Percentiles rank a stretch among this genome's conserved stretches.
Conservation (phyloP, 1,140 invertebrate genomes). For the Magallana angulata region DNA sequence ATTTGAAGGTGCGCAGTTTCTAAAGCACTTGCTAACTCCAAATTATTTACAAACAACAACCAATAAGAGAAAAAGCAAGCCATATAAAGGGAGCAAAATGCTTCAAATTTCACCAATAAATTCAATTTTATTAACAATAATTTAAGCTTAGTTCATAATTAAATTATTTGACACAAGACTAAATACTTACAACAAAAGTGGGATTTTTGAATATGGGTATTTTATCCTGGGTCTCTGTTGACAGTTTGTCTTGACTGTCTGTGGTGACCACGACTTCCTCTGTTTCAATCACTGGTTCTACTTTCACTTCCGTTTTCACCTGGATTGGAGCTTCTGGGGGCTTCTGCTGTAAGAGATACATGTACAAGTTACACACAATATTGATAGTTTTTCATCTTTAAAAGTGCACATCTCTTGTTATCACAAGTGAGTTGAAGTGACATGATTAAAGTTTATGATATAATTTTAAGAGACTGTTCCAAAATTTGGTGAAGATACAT, state of each 20-base stretch:
- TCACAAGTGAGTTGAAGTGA: not conserved
- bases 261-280: conserved; percentile 45
- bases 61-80: too few relatives aligned
- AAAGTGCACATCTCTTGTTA: not conserved
- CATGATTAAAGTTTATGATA: not conserved
- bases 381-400: not conserved
- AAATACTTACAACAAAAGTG: conserved; percentile 65
- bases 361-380: not conserved
- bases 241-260: conserved; percentile 29
- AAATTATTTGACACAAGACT: not conserved
- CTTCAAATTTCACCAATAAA: too few relatives aligned
- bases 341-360: not conserved
- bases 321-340: not conserved
- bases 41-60: too few relatives aligned
- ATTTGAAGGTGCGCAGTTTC: too few relatives aligned
- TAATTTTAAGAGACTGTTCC: not conserved
- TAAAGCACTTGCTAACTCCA: too few relatives aligned
- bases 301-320: not conserved
- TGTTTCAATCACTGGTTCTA: not conserved
- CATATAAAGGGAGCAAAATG: too few relatives aligned
- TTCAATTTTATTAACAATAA: too few relatives aligned
- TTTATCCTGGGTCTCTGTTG: conserved; percentile 64
- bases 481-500: not conserved
- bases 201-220: conserved; percentile 76
- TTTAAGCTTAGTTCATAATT: too few relatives aligned